Evolutionary conservation across 2,113 vertebrate species (phyloP).

Genomic region (Dromas ardeola): DNA sequence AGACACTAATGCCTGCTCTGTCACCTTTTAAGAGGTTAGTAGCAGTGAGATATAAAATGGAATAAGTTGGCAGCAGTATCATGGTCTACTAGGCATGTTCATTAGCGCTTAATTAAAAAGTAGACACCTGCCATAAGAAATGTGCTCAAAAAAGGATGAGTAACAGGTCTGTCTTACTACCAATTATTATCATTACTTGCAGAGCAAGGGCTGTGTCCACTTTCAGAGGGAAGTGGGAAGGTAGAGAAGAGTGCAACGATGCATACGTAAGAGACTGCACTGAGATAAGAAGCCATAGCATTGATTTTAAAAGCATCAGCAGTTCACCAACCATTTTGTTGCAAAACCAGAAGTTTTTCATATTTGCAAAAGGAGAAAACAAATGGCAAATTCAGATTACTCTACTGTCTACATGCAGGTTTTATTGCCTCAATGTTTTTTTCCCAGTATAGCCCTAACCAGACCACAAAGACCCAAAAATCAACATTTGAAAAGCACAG

Average conservation of each 20-base stretch:
- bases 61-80: constrained; percentile 51
- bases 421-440: background rate
- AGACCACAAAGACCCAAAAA: background rate
- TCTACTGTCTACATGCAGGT: background rate
- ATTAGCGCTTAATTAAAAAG: constrained; percentile 81
- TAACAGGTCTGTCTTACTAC: constrained; percentile 68
- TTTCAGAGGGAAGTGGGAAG: background rate
- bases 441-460: background rate
- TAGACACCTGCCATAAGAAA: constrained; percentile 78
- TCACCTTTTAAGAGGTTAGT: constrained; percentile 69
- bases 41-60: constrained; percentile 60
- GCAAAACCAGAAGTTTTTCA: background rate
- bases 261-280: constrained; percentile 42
- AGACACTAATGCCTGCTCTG: constrained; percentile 71
- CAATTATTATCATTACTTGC: constrained; percentile 72
- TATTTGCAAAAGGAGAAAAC: background rate
- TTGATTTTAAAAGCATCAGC: constrained; percentile 21
- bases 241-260: constrained; percentile 18
- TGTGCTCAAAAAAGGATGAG: constrained; percentile 64
- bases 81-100: constrained; percentile 71
- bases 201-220: constrained; percentile 62
- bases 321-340: background rate
- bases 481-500: background rate
- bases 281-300: constrained; percentile 64
- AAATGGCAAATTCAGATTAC: background rate